These are phyloP conservation scores for Trachymyrmex cornetzi DNA, from an alignment of 1,140 invertebrate genomes.

Conservation along the genomic window DNA sequence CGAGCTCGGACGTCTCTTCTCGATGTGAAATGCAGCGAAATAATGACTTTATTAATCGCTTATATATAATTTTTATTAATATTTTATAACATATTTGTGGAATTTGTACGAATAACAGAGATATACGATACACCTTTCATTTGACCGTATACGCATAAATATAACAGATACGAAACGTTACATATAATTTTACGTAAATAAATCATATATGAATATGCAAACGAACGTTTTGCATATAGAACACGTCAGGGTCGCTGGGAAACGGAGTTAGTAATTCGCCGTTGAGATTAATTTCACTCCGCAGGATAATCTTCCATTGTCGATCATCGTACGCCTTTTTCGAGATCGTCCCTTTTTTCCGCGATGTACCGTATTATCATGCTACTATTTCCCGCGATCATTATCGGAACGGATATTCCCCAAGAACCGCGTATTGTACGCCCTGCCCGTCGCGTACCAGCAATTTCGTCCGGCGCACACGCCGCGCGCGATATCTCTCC, in stretches of 20 bases:
- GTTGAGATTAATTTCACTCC: slow-evolving; percentile 36
- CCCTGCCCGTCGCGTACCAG: slow-evolving; percentile 18
- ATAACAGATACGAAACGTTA: slow-evolving; percentile 2
- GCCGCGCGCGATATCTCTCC: slow-evolving; percentile 8
- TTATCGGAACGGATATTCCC: slow-evolving; percentile 50
- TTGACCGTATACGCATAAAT: background rate
- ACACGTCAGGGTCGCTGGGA: background rate
- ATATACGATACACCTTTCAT: background rate
- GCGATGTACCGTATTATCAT: slow-evolving; percentile 27
- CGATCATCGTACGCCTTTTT: slow-evolving; percentile 19
- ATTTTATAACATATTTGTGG: background rate
- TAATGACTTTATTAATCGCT: slow-evolving; percentile 27
- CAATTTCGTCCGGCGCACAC: slow-evolving; percentile 26
- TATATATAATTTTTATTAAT: slow-evolving; percentile 16
- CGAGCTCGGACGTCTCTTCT: background rate
- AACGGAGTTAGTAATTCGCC: slow-evolving; percentile 8
- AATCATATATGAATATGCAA: slow-evolving; percentile 30
- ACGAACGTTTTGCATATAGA: slow-evolving; percentile 28
- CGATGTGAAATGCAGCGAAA: background rate
- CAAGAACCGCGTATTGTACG: slow-evolving; percentile 46
- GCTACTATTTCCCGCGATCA: slow-evolving; percentile 37
- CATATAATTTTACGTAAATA: slow-evolving; percentile 29
- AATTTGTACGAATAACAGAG: slow-evolving; percentile 3
- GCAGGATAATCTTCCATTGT: slow-evolving; percentile 37
- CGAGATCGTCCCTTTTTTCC: background rate